Percentiles rank a stretch among this genome's conserved stretches.
phyloP scores from a whole-genome alignment of 2,888 invertebrate species.

The Zaprionus obscuricornis region DNA sequence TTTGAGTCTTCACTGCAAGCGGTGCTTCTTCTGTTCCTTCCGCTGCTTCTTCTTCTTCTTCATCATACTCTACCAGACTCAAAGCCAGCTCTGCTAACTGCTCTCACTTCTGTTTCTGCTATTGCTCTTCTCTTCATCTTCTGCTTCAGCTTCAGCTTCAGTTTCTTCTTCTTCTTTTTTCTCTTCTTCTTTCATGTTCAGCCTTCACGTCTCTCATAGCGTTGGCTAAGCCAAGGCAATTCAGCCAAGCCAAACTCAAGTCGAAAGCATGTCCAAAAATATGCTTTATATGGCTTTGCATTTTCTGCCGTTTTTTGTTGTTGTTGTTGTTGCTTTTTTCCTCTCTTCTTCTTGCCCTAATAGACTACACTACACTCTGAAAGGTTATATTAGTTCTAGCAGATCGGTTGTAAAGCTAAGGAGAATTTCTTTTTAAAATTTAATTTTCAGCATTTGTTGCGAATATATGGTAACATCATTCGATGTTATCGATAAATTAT shows the following conservation, averaged over 20 bases:
- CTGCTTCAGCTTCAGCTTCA: too few species aligned
- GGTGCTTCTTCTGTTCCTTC: too few species aligned
- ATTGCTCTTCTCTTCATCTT: not conserved
- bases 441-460: too few species aligned
- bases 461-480: too few species aligned
- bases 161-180: too few species aligned
- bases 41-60: too few species aligned
- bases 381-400: not conserved
- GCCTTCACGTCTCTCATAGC: not conserved
- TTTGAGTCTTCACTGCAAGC: too few species aligned
- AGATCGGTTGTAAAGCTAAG: too few species aligned
- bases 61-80: too few species aligned
- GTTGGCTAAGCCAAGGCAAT: slow-evolving; percentile 30
- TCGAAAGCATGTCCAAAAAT: slow-evolving; percentile 63
- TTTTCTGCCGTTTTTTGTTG: slow-evolving; percentile 47
- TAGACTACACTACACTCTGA: not conserved
- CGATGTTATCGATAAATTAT: too few species aligned
- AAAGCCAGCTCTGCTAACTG: not conserved
- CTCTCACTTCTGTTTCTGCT: not conserved
- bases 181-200: not conserved
- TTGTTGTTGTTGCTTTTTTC: slow-evolving; percentile 6
- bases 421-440: too few species aligned
- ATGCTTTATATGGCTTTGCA: slow-evolving; percentile 71
- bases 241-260: slow-evolving; percentile 55
- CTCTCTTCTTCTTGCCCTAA: slow-evolving; percentile 6